Conservation (phyloP, 2,113 vertebrate species). For the Aepyceros melampus region DNA sequence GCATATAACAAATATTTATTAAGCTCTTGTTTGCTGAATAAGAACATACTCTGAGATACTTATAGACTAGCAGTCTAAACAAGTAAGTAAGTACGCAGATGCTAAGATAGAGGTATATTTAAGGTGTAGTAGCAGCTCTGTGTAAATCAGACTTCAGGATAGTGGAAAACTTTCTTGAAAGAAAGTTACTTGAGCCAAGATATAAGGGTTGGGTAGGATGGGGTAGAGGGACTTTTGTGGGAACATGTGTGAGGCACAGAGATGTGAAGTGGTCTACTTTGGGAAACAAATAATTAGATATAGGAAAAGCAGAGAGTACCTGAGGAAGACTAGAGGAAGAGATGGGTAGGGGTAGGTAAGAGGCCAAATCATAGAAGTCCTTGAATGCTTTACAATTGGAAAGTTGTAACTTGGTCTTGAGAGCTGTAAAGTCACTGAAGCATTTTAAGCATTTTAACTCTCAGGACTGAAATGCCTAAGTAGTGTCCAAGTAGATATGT, state of each 20-base stretch:
- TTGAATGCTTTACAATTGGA: background rate
- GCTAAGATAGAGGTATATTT: background rate
- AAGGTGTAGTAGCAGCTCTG: background rate
- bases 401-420: background rate
- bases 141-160: background rate
- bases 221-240: background rate
- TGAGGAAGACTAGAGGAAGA: background rate
- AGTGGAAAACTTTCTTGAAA: background rate
- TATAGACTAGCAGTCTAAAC: background rate
- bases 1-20: background rate
- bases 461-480: background rate
- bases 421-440: background rate
- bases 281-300: background rate
- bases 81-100: background rate
- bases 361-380: background rate
- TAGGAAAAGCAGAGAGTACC: background rate
- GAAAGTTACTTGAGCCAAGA: background rate
- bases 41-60: background rate
- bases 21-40: slow-evolving; percentile 4
- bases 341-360: background rate
- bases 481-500: background rate
- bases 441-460: background rate
- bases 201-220: background rate
- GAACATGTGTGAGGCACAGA: background rate
- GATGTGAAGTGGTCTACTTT: background rate